Evolutionary conservation across 2,113 vertebrate genomes (phyloP), one percentile per base, ranked within the genome.

Genomic region (Lepus americanus): DNA sequence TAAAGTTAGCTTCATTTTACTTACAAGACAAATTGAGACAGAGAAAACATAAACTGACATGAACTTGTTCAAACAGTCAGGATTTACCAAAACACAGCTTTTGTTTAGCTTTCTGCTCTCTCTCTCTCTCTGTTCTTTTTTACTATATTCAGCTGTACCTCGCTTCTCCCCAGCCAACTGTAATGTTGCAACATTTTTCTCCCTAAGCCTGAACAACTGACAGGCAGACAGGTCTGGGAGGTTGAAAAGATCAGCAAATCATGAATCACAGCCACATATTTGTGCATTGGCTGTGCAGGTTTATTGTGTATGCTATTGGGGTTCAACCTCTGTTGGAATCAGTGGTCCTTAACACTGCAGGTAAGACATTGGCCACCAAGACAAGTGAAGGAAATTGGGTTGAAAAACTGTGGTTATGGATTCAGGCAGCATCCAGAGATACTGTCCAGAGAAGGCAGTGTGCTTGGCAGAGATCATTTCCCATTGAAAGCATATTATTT

Each of bases 401-500:
- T 66, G 70, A 77, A 87, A 89, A 91, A 90, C 5, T 64, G 39
- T 31, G 19, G 33, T 87, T 87, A 87, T 64, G 29, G 25, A 95
- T 87, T 87, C 64, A 33, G 61, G 31, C 3, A 59, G 33, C 83
- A 90, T 87, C 63, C 64, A 90, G 22, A 55, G 33, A 59, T 90
- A 64, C 36, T 95, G 64, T 95, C 76, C 69, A 29, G 29, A 90
- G 63, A 87, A 87, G 72, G 6, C 22, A 51, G 33, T 95, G 49
- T 90, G 82, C 64, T 87, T 96, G 87, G 70, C 70, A 59, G 33
- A 44, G 25, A 87, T 82, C 23, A 63, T 95, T 22, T 76, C 23
- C 90, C 82, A 82, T 93, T 81, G 87, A 95, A 73, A 83, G 33
- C 87, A 87, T 87, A 87, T 90, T 87, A 94, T 78, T 90, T 82